Evolutionary conservation across 2,113 vertebrate genomes (phyloP).

Genomic region (Gracilinanus agilis): DNA sequence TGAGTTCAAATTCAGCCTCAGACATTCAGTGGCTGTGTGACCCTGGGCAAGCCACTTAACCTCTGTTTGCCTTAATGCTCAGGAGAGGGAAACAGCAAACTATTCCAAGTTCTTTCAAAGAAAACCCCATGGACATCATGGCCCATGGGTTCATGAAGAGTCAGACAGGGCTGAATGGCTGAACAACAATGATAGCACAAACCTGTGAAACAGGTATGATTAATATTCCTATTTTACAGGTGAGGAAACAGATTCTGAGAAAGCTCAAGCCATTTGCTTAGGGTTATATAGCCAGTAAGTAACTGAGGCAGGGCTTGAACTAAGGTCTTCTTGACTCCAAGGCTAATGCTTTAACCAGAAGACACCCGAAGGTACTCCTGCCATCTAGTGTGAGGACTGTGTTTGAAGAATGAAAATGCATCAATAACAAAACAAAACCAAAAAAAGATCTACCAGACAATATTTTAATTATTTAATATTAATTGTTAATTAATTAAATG

Average conservation of each 20-base stretch:
- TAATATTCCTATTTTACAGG: not conserved
- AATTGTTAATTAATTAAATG: no score
- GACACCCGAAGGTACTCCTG: not conserved
- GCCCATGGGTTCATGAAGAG: not conserved
- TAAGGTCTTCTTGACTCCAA: not conserved
- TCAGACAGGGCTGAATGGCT: not conserved
- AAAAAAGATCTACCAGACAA: not conserved
- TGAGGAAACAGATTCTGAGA: not conserved
- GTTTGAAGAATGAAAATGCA: not conserved
- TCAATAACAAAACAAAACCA: not conserved
- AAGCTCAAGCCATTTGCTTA: not conserved
- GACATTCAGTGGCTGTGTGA: no score
- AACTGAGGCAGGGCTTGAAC: not conserved
- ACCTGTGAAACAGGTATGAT: not conserved
- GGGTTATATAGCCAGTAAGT: not conserved
- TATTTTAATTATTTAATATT: no score
- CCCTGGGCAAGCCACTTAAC: no score
- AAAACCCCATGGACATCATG: no score
- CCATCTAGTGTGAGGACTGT: not conserved
- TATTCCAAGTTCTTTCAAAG: no score
- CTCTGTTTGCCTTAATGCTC: no score
- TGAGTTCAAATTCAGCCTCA: no score
- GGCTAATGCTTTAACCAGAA: not conserved
- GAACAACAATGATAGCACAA: not conserved
- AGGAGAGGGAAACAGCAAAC: no score